A percentile compares a stretch with the other conserved stretches of the same genome.
phyloP scores from a whole-genome alignment of 2,888 invertebrate genomes.

The Cinara cedri region DNA sequence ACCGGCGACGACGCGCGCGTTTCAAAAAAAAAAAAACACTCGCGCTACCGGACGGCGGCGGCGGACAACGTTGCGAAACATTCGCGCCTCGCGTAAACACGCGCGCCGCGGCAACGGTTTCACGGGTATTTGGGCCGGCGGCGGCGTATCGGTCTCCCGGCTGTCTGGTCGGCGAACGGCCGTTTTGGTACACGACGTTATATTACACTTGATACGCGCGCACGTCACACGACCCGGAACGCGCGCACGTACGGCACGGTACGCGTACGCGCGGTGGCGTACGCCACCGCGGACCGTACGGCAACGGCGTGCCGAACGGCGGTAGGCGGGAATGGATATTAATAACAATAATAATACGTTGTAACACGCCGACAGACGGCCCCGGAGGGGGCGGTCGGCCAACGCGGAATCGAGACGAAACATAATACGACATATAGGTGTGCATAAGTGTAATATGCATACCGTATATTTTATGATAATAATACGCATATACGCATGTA shows the following conservation, averaged over 20 bases:
- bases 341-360: no score
- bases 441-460: no score
- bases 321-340: conserved; percentile 11
- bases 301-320: background rate
- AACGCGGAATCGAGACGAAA: no score
- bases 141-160: conserved; percentile 40
- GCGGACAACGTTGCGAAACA: no score
- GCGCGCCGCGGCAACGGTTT: conserved; percentile 26
- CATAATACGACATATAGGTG: no score
- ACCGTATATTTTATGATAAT: no score
- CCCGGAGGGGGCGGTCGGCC: no score
- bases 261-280: background rate
- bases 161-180: conserved; percentile 37
- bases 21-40: no score
- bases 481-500: no score
- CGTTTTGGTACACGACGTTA: no score
- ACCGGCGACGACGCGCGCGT: conserved; percentile 9
- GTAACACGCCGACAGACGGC: conserved; percentile 28
- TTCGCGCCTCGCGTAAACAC: background rate
- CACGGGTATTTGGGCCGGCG: conserved; percentile 28
- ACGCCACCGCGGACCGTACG: background rate
- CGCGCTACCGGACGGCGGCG: background rate
- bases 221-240: no score
- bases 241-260: background rate
- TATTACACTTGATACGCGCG: no score